Evolutionary conservation across 2,888 invertebrate species (phyloP).

Genomic region (Sphaeridia pumilis): DNA sequence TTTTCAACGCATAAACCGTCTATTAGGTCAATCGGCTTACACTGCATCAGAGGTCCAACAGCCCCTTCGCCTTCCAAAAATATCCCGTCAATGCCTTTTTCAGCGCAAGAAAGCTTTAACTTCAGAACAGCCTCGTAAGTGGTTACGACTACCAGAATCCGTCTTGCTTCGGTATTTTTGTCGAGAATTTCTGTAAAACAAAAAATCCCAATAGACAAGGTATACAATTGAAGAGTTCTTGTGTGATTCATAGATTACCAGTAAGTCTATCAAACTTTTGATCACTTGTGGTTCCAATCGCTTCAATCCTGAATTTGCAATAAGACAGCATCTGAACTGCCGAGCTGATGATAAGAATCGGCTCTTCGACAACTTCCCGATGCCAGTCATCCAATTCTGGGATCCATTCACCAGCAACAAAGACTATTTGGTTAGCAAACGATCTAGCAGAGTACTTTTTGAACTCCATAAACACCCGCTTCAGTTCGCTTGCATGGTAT

Average conservation of each 20-base stretch:
- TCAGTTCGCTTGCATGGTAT: background rate
- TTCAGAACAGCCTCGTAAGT: background rate
- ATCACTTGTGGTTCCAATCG: background rate
- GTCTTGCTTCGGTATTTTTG: background rate
- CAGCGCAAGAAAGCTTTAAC: background rate
- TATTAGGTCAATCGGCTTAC: conserved; percentile 1
- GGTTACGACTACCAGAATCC: conserved; percentile 2
- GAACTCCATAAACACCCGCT: conserved; percentile 4
- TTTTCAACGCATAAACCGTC: background rate
- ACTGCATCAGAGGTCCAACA: conserved; percentile 2
- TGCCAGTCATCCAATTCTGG: background rate
- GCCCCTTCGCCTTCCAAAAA: conserved; percentile 7
- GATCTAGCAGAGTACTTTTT: background rate
- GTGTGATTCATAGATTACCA: no score
- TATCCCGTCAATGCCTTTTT: background rate
- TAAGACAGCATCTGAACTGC: conserved; percentile 7
- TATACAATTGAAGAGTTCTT: background rate
- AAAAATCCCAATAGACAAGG: background rate
- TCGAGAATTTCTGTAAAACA: conserved; percentile 4
- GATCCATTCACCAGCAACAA: conserved; percentile 11
- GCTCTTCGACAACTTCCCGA: background rate
- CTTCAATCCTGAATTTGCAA: conserved; percentile 2
- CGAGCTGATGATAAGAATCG: conserved; percentile 7
- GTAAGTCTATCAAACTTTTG: no score
- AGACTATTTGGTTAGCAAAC: conserved; percentile 4